These are phyloP conservation scores for Plagodis dolabraria DNA, from an alignment of 2,888 invertebrate species.

Conservation along the genomic window DNA sequence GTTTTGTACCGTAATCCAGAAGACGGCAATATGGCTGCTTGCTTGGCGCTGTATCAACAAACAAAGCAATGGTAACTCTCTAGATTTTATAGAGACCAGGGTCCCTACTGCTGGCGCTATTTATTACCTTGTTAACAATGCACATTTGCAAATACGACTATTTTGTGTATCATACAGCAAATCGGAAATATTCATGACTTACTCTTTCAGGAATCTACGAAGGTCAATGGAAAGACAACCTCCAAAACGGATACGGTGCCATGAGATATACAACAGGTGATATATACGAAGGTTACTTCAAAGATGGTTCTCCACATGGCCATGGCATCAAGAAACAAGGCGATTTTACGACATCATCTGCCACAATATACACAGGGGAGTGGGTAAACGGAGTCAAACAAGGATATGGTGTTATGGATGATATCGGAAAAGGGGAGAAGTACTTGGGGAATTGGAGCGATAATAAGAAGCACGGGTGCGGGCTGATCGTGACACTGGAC, in stretches of 20 bases:
- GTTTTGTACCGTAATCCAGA: too few relatives aligned
- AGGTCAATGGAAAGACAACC: constrained; percentile 92
- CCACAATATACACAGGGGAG: constrained; percentile 95
- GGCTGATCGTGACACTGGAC: constrained; percentile 94
- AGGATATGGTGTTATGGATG: constrained; percentile 96
- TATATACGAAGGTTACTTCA: constrained; percentile 94
- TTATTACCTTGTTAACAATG: too few relatives aligned
- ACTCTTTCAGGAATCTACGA: constrained; percentile 87
- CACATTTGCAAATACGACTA: too few relatives aligned
- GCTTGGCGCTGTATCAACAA: too few relatives aligned
- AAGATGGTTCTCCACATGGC: constrained; percentile 92
- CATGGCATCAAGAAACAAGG: constrained; percentile 94
- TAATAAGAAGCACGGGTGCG: constrained; percentile 92
- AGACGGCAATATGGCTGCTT: too few relatives aligned
- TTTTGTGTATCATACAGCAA: too few relatives aligned
- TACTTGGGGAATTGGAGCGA: constrained; percentile 96
- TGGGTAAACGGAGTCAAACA: constrained; percentile 91
- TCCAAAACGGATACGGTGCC: constrained; percentile 92
- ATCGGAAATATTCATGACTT: neutral
- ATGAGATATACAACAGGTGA: constrained; percentile 91
- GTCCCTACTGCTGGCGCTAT: too few relatives aligned
- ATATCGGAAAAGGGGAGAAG: constrained; percentile 93
- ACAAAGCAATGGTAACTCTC: too few relatives aligned
- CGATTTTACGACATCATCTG: constrained; percentile 89
- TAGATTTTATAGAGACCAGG: too few relatives aligned